Evolutionary conservation across 2,797 vertebrate species (phyloP).

Genomic region (Gymnocypris eckloni): DNA sequence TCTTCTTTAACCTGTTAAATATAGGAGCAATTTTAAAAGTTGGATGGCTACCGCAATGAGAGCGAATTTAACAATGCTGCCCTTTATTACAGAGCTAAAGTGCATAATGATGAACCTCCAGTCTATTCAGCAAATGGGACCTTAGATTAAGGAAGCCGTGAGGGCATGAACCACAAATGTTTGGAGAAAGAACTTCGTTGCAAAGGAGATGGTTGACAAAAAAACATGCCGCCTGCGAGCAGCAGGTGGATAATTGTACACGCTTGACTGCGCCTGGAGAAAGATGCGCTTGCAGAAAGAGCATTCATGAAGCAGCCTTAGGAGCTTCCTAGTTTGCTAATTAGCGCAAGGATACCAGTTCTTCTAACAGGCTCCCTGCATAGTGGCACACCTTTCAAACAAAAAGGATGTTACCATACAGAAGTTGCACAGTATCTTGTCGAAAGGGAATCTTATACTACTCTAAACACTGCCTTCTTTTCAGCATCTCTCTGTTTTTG

Average conservation of each 20-base stretch:
- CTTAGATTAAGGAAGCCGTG: slow-evolving; percentile 53
- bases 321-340: slow-evolving; percentile 74
- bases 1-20: not conserved
- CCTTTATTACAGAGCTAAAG: slow-evolving; percentile 43
- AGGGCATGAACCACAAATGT: slow-evolving; percentile 64
- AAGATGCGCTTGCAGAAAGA: slow-evolving; percentile 70
- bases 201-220: slow-evolving; percentile 58
- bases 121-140: slow-evolving; percentile 54
- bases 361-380: slow-evolving; percentile 64
- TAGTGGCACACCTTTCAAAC: slow-evolving; percentile 64
- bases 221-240: slow-evolving; percentile 66
- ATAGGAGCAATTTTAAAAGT: slow-evolving; percentile 38
- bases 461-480: slow-evolving; percentile 44
- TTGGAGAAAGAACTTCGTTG: slow-evolving; percentile 66
- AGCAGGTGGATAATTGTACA: slow-evolving; percentile 82
- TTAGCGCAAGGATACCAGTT: slow-evolving; percentile 71
- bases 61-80: slow-evolving; percentile 41
- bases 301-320: slow-evolving; percentile 70
- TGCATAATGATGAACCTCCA: slow-evolving; percentile 55
- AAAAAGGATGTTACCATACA: slow-evolving; percentile 69
- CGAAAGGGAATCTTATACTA: slow-evolving; percentile 61
- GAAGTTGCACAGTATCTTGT: slow-evolving; percentile 70
- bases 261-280: slow-evolving; percentile 74
- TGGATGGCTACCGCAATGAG: slow-evolving; percentile 22
- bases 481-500: slow-evolving; percentile 61